These are phyloP conservation scores for Petaurus breviceps DNA, from an alignment of 2,113 vertebrate species.

Conservation along the genomic window DNA sequence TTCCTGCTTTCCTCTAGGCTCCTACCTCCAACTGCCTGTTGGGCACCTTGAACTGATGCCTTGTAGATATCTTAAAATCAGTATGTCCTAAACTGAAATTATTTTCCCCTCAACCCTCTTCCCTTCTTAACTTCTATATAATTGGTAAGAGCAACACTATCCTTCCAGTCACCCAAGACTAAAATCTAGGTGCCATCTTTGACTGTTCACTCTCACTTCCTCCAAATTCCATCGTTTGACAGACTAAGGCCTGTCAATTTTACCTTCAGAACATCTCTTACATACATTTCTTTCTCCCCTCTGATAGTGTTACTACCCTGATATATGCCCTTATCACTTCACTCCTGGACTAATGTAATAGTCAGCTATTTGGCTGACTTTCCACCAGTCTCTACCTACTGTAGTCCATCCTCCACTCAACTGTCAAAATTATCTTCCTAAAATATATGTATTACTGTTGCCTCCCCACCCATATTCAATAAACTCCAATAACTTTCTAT, in stretches of 20 bases:
- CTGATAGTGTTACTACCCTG: not conserved
- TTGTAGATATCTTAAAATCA: not conserved
- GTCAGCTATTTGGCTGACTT: not conserved
- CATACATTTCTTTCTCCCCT: not conserved
- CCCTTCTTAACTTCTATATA: not conserved
- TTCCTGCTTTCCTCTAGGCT: not conserved
- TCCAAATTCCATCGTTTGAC: not conserved
- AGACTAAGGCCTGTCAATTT: not conserved
- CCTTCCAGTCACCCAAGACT: not conserved
- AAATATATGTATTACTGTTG: not conserved
- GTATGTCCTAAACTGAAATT: not conserved
- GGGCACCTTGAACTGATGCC: not conserved
- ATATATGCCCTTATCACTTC: not conserved
- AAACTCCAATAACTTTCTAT: not conserved
- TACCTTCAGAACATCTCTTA: not conserved
- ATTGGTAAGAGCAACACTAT: not conserved
- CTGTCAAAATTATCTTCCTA: not conserved
- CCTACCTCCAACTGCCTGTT: not conserved
- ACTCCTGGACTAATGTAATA: not conserved
- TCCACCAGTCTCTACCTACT: not conserved
- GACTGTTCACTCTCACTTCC: not conserved
- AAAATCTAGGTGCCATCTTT: not conserved
- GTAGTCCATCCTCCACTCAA: not conserved
- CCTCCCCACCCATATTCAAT: not conserved
- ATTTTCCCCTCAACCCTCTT: not conserved